Evolutionary conservation across 2,888 invertebrate genomes (phyloP), one percentile per base, ranked within the genome.

Genomic region (Trypoxylon attenuatum): DNA sequence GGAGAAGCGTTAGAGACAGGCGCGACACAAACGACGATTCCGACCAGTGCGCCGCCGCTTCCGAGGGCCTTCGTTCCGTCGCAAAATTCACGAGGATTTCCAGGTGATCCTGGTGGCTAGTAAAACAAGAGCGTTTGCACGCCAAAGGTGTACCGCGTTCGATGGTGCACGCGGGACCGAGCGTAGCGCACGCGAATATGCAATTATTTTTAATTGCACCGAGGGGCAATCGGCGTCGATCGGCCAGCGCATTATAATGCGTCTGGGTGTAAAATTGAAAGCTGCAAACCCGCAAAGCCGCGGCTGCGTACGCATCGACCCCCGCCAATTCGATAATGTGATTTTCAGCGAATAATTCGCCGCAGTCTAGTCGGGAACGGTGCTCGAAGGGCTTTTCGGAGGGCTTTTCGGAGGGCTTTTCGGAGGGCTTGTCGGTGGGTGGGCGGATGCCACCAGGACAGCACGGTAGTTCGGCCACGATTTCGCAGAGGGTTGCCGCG

Each of bases 141-240:
- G n/a, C n/a, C n/a, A n/a, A n/a, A n/a, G n/a, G n/a, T n/a, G n/a
- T n/a, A n/a, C n/a, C n/a, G n/a, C n/a, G n/a, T n/a, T 5, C 25
- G 33, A 33, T 13, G 33, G 3, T 10, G 33, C 29, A 43, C 23
- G 54, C 46, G 22, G 47, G 16, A 18, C 13, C 39, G 45, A 39
- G 39, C 39, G 38, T 18, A 18, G 54, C n/a, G n/a, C 68, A 61
- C 67, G 68, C 68, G 68, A 69, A 67, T 61, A 69, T 67, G 67
- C 70, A 76, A 75, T 75, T 76, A 75, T 73, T 75, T 75, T 75
- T 75, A 75, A 76, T 75, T 76, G 70, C 73, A 41, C 53, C 42
- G 54, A 63, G 56, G 62, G 59, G 51, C n/a, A 33, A 33, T 33
- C 33, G 33, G 18, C 50, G 43, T 60, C 65, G 70, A 70, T 76